Conservation (phyloP, 2,797 vertebrate species). For the Chaetodon trifasciatus region DNA sequence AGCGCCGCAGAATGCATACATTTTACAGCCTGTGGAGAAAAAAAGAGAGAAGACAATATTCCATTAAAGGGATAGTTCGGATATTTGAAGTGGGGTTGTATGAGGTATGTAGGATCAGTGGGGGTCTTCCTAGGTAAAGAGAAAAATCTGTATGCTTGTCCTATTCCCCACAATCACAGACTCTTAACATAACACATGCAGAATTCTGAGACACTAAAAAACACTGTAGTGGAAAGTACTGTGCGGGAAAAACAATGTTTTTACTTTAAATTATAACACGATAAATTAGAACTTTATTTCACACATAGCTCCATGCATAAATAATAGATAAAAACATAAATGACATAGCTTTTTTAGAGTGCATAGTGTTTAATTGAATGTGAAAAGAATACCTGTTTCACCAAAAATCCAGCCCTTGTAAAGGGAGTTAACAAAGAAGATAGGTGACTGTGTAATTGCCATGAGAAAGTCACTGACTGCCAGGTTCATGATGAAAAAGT, state of each 20-base stretch:
- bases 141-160: background rate
- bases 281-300: background rate
- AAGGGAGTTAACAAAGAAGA: slow-evolving; percentile 94
- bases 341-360: background rate
- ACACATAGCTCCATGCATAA: background rate
- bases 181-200: background rate
- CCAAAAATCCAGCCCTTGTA: slow-evolving; percentile 95
- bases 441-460: slow-evolving; percentile 92
- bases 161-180: background rate
- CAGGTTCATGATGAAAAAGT: slow-evolving; percentile 93
- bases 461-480: slow-evolving; percentile 95
- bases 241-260: background rate
- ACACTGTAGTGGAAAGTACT: background rate
- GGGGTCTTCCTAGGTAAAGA: no score
- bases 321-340: background rate
- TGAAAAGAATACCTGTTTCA: slow-evolving; percentile 86
- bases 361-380: background rate
- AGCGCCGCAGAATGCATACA: slow-evolving; percentile 96
- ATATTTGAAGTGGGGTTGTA: no score
- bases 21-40: slow-evolving; percentile 86
- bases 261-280: background rate
- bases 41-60: background rate
- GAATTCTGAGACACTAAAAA: no score
- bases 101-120: no score
- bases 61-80: background rate